These are phyloP conservation scores for Augochlora pura DNA, from an alignment of 1,140 invertebrate genomes.

Conservation along the genomic window DNA sequence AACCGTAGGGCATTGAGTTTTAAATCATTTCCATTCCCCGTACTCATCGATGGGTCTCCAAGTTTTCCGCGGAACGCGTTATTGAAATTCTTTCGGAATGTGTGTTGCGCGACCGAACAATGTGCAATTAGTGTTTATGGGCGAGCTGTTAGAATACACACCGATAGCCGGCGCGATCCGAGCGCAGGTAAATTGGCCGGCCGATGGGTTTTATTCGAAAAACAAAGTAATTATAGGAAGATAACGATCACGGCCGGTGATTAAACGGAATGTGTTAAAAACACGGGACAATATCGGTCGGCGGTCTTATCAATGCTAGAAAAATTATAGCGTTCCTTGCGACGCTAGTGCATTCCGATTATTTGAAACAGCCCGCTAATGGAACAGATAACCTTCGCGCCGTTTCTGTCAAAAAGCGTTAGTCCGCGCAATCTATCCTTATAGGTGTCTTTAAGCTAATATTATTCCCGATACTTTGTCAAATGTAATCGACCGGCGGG, in stretches of 20 bases:
- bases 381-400: slow-evolving; percentile 29
- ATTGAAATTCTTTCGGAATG: too few species aligned
- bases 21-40: too few species aligned
- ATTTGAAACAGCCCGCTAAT: slow-evolving; percentile 31
- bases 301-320: slow-evolving; percentile 27
- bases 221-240: slow-evolving; percentile 42
- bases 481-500: too few species aligned
- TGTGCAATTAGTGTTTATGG: slow-evolving; percentile 15
- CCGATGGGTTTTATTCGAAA: slow-evolving; percentile 41
- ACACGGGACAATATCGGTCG: slow-evolving; percentile 12
- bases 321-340: slow-evolving; percentile 30
- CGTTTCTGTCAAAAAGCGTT: neutral
- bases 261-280: slow-evolving; percentile 42
- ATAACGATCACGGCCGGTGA: slow-evolving; percentile 28
- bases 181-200: slow-evolving; percentile 25
- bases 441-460: neutral
- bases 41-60: too few species aligned
- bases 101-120: neutral
- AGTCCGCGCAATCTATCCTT: slow-evolving; percentile 9
- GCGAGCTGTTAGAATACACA: neutral
- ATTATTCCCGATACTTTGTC: too few species aligned
- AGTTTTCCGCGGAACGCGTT: too few species aligned
- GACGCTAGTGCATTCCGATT: slow-evolving; percentile 46
- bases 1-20: too few species aligned
- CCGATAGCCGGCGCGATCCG: neutral